These are phyloP conservation scores for Trimorus sp. DNA, from an alignment of 2,888 invertebrate species.

Conservation along the genomic window DNA sequence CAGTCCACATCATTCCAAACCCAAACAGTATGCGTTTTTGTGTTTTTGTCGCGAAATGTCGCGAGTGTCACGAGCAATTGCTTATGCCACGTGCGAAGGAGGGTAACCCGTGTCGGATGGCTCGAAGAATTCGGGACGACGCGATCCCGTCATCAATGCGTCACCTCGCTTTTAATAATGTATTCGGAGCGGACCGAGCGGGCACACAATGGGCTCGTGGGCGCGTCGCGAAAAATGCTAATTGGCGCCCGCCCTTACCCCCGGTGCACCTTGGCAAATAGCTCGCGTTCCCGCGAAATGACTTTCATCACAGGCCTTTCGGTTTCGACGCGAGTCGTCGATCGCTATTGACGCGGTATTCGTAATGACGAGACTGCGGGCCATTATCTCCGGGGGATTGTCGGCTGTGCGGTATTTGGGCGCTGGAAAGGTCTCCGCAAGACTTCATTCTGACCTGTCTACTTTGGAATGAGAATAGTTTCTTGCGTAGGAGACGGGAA, in stretches of 20 bases:
- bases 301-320: conserved; percentile 26
- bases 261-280: conserved; percentile 54
- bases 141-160: conserved; percentile 73
- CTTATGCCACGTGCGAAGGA: conserved; percentile 71
- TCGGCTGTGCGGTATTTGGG: no score
- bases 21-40: no score
- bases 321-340: conserved; percentile 8
- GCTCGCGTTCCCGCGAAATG: conserved; percentile 32
- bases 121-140: conserved; percentile 71
- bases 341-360: neutral
- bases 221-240: conserved; percentile 74
- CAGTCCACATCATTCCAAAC: no score
- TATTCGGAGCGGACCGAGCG: conserved; percentile 72
- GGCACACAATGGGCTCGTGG: conserved; percentile 74
- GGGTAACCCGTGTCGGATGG: conserved; percentile 60
- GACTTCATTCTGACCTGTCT: no score
- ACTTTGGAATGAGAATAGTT: no score
- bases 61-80: conserved; percentile 69
- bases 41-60: conserved; percentile 9
- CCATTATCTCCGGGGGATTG: neutral
- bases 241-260: conserved; percentile 70
- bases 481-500: no score
- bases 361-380: neutral
- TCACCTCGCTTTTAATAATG: conserved; percentile 74
- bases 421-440: no score